Percentiles rank a stretch among this genome's conserved stretches.
These are phyloP conservation scores for Chlamydotis undulata DNA, from an alignment of 2,113 vertebrate species.

Conservation along the genomic window DNA sequence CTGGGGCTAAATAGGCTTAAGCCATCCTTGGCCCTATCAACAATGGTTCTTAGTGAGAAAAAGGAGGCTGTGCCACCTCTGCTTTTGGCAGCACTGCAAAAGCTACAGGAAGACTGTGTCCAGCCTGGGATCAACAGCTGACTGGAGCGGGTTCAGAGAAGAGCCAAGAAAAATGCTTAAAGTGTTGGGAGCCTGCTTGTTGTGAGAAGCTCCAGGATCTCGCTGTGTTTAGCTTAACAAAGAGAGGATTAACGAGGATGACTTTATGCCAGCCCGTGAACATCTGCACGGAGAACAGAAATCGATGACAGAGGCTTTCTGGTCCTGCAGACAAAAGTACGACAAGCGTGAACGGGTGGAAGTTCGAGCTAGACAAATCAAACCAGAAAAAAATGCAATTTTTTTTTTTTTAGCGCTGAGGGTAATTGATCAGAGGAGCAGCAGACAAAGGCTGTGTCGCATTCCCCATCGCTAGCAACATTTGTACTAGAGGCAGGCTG, in stretches of 20 bases:
- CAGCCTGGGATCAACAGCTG: not conserved
- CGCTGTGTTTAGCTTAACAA: not conserved
- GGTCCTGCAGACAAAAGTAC: not conserved
- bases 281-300: not conserved
- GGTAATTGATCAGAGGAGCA: not conserved
- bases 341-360: not conserved
- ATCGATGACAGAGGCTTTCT: not conserved
- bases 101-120: not conserved
- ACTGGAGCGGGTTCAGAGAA: not conserved
- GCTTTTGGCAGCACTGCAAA: not conserved
- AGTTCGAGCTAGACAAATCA: not conserved
- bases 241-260: not conserved
- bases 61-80: not conserved
- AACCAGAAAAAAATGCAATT: not conserved
- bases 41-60: fast-evolving
- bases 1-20: not conserved
- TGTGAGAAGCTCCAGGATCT: not conserved
- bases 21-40: not conserved
- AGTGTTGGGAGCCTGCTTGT: not conserved
- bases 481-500: fast-evolving
- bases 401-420: not conserved
- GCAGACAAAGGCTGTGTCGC: not conserved
- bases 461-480: fast-evolving
- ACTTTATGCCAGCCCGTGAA: not conserved
- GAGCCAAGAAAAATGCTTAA: not conserved